Evolutionary conservation across 2,797 vertebrate species (phyloP), one percentile per base, ranked within the genome.

Genomic region (Clamator glandarius): DNA sequence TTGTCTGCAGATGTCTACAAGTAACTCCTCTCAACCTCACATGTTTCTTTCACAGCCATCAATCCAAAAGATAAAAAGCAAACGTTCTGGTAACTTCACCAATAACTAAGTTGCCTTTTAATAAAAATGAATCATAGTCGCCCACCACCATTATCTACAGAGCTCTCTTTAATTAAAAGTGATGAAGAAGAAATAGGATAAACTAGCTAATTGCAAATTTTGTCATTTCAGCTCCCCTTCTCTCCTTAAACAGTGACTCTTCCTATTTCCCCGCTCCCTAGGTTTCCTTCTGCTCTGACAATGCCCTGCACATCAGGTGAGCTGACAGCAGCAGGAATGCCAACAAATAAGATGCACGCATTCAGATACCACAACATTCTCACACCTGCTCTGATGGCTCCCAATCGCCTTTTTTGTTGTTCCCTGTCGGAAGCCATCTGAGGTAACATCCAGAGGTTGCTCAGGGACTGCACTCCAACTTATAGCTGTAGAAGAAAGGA

Each of bases 391-490:
- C 90, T 98, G 98, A 5, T 73, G 96, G 14, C 97, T 98, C 78
- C 98, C 97, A 8, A 98, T 86, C 8, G 67, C 76, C 93, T 98
- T 99, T 97, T 98, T 99, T 1, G 99, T 99, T 29, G 98, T 98
- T 70, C 99, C 99, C 52, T 99, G 99, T n/a, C 98, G 99, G 97
- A 98, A 98, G 77, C 99, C 99, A 5, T 98, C 98, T 55, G 98
- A 98, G 36, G 99, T 99, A 94, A 99, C 99, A 96, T 99, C 99
- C 93, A 99, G 96, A 68, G 99, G 98, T 46, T 98, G 97, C 25
- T 98, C 98, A 26, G 97, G 92, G 48, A 99, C 98, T 2, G 98
- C 98, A 93, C 98, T 99, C 99, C 99, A 99, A 93, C 99, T 99
- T 95, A 99, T 98, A 76, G 99, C 99, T 99, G 61, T 4, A 78